Percentiles rank a stretch among this genome's conserved stretches.
Evolutionary conservation across 1,140 invertebrate genomes (phyloP).

Genomic region (Dendroctonus valens): DNA sequence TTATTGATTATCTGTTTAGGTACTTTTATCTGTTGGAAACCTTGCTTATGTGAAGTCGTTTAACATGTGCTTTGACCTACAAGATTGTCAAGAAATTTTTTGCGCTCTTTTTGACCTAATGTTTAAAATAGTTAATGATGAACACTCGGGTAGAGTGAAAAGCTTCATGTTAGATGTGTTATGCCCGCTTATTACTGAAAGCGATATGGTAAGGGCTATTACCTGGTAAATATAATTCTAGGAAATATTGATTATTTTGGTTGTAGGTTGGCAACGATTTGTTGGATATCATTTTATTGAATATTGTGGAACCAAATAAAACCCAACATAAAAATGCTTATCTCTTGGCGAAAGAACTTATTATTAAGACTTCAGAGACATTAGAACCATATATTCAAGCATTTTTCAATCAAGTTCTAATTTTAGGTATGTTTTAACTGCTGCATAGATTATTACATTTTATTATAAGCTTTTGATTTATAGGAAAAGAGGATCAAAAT

Average conservation of each 20-base stretch:
- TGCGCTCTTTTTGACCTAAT: conserved; percentile 92
- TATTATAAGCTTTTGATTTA: not conserved
- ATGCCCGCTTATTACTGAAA: conserved; percentile 90
- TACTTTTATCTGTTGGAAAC: conserved; percentile 95
- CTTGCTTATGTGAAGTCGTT: conserved; percentile 98
- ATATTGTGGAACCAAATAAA: conserved; percentile 95
- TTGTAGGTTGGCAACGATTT: conserved; percentile 67
- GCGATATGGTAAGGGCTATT: conserved; percentile 78
- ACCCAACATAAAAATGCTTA: conserved; percentile 88
- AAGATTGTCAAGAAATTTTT: conserved; percentile 97
- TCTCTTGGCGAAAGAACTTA: conserved; percentile 85
- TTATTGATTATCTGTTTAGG: conserved; percentile 46
- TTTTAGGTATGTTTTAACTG: conserved; percentile 71
- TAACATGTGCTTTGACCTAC: conserved; percentile 97
- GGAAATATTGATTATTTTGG: not conserved
- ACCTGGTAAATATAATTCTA: not conserved
- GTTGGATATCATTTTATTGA: conserved; percentile 89
- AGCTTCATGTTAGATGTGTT: conserved; percentile 95
- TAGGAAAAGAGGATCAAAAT: conserved; percentile 80
- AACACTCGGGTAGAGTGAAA: conserved; percentile 94
- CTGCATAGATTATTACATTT: not conserved
- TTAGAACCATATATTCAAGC: conserved; percentile 92
- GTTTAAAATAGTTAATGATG: conserved; percentile 95
- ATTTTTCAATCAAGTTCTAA: conserved; percentile 93
- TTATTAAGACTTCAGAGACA: conserved; percentile 87